phyloP scores from a whole-genome alignment of 1,140 invertebrate species.

The Pogonognathellus flavescens region DNA sequence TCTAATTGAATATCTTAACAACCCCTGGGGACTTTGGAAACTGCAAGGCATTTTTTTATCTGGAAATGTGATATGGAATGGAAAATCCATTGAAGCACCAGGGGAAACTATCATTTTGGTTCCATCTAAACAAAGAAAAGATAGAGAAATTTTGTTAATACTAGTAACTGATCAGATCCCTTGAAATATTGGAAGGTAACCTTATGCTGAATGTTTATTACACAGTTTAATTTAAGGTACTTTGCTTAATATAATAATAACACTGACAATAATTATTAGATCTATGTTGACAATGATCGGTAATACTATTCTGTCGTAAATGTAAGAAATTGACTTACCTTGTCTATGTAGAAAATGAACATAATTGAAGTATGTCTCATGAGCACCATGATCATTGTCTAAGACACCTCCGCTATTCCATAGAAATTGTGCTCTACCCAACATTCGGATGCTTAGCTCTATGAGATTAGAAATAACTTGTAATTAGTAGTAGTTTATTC shows the following conservation, averaged over 20 bases:
- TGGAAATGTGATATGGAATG: neutral
- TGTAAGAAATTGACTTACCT: neutral
- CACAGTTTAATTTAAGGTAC: no score
- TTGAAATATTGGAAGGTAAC: no score
- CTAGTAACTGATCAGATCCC: no score
- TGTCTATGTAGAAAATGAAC: neutral
- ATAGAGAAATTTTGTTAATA: no score
- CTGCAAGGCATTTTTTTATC: neutral
- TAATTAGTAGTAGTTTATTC: no score
- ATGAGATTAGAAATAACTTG: neutral
- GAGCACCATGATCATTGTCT: neutral
- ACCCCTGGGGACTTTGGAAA: neutral
- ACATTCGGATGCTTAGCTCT: constrained; percentile 6
- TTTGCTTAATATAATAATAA: no score
- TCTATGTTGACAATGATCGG: no score
- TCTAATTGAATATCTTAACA: neutral
- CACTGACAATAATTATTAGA: no score
- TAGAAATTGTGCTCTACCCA: neutral
- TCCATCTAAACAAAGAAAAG: neutral
- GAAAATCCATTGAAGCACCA: neutral
- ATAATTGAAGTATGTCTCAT: neutral
- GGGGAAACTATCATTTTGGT: neutral
- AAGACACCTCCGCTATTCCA: neutral
- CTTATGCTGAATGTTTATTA: no score
- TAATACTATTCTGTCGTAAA: no score